Evolutionary conservation across 2,113 vertebrate species (phyloP), one percentile per base, ranked within the genome.

Genomic region (Leucopternis melanops): DNA sequence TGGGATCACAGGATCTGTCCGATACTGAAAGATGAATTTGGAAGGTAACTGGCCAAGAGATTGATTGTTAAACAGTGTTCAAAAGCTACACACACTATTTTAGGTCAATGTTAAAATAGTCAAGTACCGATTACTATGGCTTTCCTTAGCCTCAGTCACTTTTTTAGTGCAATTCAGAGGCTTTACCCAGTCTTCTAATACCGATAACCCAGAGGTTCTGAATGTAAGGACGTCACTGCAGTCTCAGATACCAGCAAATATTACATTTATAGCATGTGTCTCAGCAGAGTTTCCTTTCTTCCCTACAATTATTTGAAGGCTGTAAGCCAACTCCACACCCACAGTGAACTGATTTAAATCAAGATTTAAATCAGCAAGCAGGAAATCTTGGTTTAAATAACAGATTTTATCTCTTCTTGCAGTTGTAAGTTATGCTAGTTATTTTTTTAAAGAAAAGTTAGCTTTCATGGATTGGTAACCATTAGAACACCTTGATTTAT

Each of bases 201-300:
- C 69, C 2, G 4, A 63, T 84, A 92, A 70, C 44, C 50, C 73
- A 81, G 73, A 86, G 42, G 31, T 95, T 94, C 75, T 77, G 38
- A 90, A 40, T 86, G 72, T 71, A 74, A 92, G 86, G 75, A 83
- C 6, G 4, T 90, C 90, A 83, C 38, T 88, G 90, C 77, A 66
- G 42, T 25, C 74, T 90, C 85, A 88, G 84, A 93, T 63, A 74
- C 75, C 82, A 83, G 75, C 79, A 83, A 73, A 52, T 93, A 88
- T 17, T 81, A 67, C 59, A 67, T 94, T 95, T 92, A 78, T 91
- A 91, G 88, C 86, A 34, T 88, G 63, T 80, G 63, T 82, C 79
- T 93, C 79, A 92, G 75, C 55, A 81, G 86, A 87, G 77, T 95
- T 97, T 81, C 80, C 75, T 92, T 96, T 94, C 88, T 94, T 93